Base-by-base conservation (phyloP, 2,888 invertebrate species). In the Xestia c-nigrum region DNA sequence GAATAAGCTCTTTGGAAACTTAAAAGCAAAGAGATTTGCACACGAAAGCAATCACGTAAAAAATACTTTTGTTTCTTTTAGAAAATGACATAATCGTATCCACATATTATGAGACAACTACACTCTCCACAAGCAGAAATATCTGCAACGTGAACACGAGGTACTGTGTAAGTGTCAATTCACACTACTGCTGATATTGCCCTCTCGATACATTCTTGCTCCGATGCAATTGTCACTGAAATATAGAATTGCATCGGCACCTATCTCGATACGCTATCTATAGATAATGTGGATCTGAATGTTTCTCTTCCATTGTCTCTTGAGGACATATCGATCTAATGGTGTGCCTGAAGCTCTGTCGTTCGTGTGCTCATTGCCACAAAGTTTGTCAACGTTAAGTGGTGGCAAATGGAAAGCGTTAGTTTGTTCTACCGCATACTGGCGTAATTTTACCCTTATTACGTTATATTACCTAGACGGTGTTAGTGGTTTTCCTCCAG, bases 361-460 rank as follows among this genome's bases (percentile, higher is more conserved):
- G 71, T 82, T 79, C 86, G 55, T 83, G 78, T 66, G 72, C 70
- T 83, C 74, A 79, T 83, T 70, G 63, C 64, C 72, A 78, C 86
- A 76, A 84, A 84, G 86, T 84, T 84, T 83, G 86, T 78, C 50
- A 75, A 74, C 85, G 74, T 78, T 86, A 85, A 86, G 84, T 80
- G 80, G 74, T 74, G 50, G 80, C 74, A 84, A 85, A 86, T 85
- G 86, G 76, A 75, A 80, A 84, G 65, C 73, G 75, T 73, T 83
- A 83, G 83, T 86, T 83, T 64, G 40, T 67, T 57, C 64, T 67
- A 69, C 72, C 65, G 71, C 55, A 82, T 68, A 71, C 80, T 63
- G 70, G 52, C 63, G 73, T 76, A 79, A 79, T 80, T 74, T 86
- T 68, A 73, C 47, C 78, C 75, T 72, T 84, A 85, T 71, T 70